Base-by-base conservation (phyloP, 2,888 invertebrate genomes). In the Scaptomyza polygonia region DNA sequence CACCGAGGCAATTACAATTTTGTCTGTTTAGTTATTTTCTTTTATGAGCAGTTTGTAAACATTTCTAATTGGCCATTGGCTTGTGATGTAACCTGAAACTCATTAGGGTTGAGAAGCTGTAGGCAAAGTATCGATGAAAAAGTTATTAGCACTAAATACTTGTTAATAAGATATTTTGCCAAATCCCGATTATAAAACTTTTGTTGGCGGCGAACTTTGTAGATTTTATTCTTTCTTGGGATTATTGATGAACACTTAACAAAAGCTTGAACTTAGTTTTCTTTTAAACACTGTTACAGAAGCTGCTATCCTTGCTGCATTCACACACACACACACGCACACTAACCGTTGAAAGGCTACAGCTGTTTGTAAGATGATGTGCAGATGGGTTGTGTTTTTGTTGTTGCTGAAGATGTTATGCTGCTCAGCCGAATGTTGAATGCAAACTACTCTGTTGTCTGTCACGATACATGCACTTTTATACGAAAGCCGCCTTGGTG, bases 361-460 rank as follows among this genome's bases (percentile, higher is more conserved):
- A 77, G 66, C 64, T 58, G 49, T 57, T 66, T 52, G 25, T 63
- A 36, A 27, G 40, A 47, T 56, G 61, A 44, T 56, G 48, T 55
- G 61, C 66, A 54, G 12, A 63, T 66, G 49, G 49, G 8, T 53
- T 12, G 4, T 18, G 32, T 45, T 45, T 7, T 36, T 12, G 25
- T 43, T 61, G 45, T 51, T 59, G 55, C 68, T 65, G 56, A 59
- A 64, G 81, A 63, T 76, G 68, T 44, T 73, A 72, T 79, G 86
- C 76, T 74, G 67, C 57, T 86, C 71, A 58, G 71, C 87, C 88
- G 89, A 80, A 80, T 79, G 89, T 79, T 85, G 81, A 89, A 88
- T 90, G 84, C 86, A 87, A 89, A 91, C 90, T 91, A 89, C 84
- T 79, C 89, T 86, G 81, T 39, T 75, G 73, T 59, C 63, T 79